phyloP scores from a whole-genome alignment of 2,113 vertebrate species.

The Columbina picui region DNA sequence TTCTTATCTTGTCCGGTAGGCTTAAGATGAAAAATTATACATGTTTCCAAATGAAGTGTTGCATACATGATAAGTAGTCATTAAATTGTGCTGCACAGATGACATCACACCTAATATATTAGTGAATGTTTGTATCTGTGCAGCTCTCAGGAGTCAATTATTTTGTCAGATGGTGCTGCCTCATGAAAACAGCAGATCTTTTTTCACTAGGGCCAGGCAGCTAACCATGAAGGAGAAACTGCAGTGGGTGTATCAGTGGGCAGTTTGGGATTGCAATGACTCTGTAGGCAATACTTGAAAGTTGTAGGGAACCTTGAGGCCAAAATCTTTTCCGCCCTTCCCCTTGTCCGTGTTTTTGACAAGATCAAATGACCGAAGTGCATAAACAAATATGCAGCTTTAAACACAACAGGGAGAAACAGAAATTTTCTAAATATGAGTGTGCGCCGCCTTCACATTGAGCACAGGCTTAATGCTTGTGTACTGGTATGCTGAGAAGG shows the following conservation, averaged over 20 bases:
- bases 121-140: not conserved
- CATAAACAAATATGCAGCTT: not conserved
- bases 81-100: conserved; percentile 13
- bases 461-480: not conserved
- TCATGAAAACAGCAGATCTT: not conserved
- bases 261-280: not conserved
- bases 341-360: too few species aligned
- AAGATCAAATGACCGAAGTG: not conserved
- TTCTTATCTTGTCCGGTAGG: conserved; percentile 31
- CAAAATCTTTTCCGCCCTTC: too few species aligned
- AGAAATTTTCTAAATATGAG: not conserved
- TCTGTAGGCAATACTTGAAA: not conserved
- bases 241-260: not conserved
- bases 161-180: conserved; percentile 11
- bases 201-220: not conserved
- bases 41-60: not conserved
- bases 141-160: conserved; percentile 1
- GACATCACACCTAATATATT: conserved; percentile 30
- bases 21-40: conserved; percentile 48
- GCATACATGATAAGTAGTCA: conserved; percentile 24
- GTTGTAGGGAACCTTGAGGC: not conserved
- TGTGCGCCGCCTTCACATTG: not conserved
- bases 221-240: not conserved
- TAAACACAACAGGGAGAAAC: not conserved
- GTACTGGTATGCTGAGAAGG: not conserved